Percentiles rank a stretch among this genome's conserved stretches.
These are phyloP conservation scores for Dynastes tityus DNA, from an alignment of 2,888 invertebrate genomes.

Conservation along the genomic window DNA sequence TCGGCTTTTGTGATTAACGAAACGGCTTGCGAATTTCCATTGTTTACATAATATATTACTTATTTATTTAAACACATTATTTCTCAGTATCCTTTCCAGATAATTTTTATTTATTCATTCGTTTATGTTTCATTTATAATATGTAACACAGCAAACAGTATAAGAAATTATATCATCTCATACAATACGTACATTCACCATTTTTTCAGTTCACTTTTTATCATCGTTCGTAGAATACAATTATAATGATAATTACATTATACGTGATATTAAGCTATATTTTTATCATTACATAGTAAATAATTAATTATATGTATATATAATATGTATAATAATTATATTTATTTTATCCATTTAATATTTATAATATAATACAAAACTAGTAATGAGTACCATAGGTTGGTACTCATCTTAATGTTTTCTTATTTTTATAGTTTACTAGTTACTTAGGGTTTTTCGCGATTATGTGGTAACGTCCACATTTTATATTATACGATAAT, in stretches of 20 bases:
- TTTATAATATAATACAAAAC: slow-evolving; percentile 60
- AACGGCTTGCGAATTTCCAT: too few species aligned
- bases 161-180: slow-evolving; percentile 58
- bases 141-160: slow-evolving; percentile 67
- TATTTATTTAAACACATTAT: slow-evolving; percentile 20
- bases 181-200: neutral
- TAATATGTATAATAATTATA: slow-evolving; percentile 58
- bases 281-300: neutral
- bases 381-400: slow-evolving; percentile 1
- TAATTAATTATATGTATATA: slow-evolving; percentile 1
- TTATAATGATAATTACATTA: slow-evolving; percentile 5
- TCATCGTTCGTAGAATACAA: neutral
- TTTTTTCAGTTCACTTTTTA: neutral
- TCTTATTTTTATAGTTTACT: neutral
- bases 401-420: neutral
- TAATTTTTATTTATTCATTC: slow-evolving; percentile 37
- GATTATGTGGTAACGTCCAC: neutral
- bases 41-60: slow-evolving; percentile 17
- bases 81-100: slow-evolving; percentile 1
- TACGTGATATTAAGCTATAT: neutral
- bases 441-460: neutral
- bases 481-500: neutral
- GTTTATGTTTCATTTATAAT: slow-evolving; percentile 48
- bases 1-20: too few species aligned
- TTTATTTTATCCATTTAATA: slow-evolving; percentile 56